These are phyloP conservation scores for Nixonia krombeini DNA, from an alignment of 1,140 invertebrate species.

Conservation along the genomic window DNA sequence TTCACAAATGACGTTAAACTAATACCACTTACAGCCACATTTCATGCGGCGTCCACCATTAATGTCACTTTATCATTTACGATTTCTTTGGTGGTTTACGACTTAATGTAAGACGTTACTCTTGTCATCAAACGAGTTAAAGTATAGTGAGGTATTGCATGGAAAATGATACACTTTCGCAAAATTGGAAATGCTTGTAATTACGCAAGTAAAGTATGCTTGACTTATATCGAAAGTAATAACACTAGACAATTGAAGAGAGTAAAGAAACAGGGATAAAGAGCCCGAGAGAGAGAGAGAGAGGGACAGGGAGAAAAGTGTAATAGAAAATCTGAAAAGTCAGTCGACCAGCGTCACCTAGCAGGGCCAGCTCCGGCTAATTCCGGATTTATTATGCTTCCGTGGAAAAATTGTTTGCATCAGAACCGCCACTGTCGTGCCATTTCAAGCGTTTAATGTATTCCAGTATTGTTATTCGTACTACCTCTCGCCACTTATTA, in stretches of 20 bases:
- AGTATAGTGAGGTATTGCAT: conserved; percentile 37
- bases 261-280: no score
- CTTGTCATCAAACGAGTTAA: conserved; percentile 36
- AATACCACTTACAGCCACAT: conserved; percentile 23
- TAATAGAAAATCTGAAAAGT: no score
- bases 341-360: no score
- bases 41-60: conserved; percentile 32
- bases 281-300: no score
- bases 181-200: no score
- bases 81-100: conserved; percentile 35
- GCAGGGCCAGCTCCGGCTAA: no score
- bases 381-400: conserved; percentile 9
- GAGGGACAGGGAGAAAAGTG: no score
- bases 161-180: conserved; percentile 23
- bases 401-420: background rate
- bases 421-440: conserved; percentile 10
- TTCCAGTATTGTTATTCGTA: conserved; percentile 61
- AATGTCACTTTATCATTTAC: conserved; percentile 39
- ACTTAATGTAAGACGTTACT: conserved; percentile 33
- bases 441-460: conserved; percentile 61
- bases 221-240: no score
- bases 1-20: conserved; percentile 24
- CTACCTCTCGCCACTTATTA: conserved; percentile 54
- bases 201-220: conserved; percentile 4
- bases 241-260: no score